A percentile compares a stretch with the other conserved stretches of the same genome.
These are phyloP conservation scores for Xiphophorus birchmanni DNA, from an alignment of 2,797 vertebrate species.

Conservation along the genomic window DNA sequence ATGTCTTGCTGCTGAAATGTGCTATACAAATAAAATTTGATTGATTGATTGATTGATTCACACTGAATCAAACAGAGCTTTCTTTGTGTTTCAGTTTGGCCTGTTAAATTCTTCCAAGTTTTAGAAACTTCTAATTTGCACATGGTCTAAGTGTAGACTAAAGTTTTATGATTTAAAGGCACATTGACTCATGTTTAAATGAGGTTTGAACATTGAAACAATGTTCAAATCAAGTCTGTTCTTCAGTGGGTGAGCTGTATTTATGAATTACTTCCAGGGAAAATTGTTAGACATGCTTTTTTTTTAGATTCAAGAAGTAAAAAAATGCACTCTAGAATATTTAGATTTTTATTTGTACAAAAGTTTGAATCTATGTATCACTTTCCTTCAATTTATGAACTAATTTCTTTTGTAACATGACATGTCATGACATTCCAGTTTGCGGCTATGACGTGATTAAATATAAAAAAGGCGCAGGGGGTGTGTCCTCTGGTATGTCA, in stretches of 20 bases:
- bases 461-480: not conserved
- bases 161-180: not conserved
- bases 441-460: not conserved
- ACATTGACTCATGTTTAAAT: not conserved
- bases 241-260: not conserved
- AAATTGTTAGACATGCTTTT: not conserved
- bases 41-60: no score
- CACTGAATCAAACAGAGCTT: not conserved
- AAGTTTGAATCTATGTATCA: not conserved
- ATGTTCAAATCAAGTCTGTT: not conserved
- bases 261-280: not conserved
- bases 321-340: not conserved
- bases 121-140: not conserved
- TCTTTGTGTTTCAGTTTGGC: not conserved
- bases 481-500: constrained; percentile 6
- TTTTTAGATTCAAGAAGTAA: not conserved
- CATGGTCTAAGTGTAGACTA: not conserved
- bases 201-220: not conserved
- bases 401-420: not conserved
- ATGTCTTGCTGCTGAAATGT: no score
- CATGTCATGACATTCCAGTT: not conserved
- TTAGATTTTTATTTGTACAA: not conserved
- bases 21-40: no score
- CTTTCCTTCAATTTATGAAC: not conserved
- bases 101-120: not conserved